phyloP scores from a whole-genome alignment of 2,797 vertebrate genomes.

The Kryptolebias ocellatus region DNA sequence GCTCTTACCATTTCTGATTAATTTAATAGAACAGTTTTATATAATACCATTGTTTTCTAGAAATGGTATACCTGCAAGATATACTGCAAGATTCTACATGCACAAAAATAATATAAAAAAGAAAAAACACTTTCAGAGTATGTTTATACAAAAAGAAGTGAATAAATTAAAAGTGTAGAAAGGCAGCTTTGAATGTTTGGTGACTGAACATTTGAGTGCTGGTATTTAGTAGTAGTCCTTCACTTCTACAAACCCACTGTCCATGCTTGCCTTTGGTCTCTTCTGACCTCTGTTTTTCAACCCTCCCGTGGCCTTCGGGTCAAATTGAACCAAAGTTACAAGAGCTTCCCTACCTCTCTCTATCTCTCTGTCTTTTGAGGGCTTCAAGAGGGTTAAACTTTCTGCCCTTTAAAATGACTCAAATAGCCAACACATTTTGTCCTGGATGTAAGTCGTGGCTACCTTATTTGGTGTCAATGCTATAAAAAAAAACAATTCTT shows the following conservation, averaged over 20 bases:
- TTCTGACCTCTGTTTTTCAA: constrained; percentile 51
- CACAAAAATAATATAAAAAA: no score
- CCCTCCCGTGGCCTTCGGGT: no score
- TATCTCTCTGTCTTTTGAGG: no score
- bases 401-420: constrained; percentile 49
- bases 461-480: constrained; percentile 33
- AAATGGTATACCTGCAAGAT: not conserved
- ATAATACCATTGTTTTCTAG: constrained; percentile 3
- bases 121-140: no score
- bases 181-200: no score
- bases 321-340: no score
- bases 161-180: no score
- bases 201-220: not conserved
- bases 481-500: constrained; percentile 59
- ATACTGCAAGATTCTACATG: no score
- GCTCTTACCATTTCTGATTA: not conserved
- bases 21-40: constrained; percentile 34
- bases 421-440: constrained; percentile 40
- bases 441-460: constrained; percentile 71
- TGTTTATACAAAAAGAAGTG: no score
- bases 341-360: no score
- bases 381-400: constrained; percentile 53
- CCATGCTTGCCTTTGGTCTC: constrained; percentile 48
- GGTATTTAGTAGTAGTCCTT: constrained; percentile 37
- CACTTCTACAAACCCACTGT: constrained; percentile 53